Evolutionary conservation across 2,113 vertebrate genomes (phyloP).

Genomic region (Gracilinanus agilis): DNA sequence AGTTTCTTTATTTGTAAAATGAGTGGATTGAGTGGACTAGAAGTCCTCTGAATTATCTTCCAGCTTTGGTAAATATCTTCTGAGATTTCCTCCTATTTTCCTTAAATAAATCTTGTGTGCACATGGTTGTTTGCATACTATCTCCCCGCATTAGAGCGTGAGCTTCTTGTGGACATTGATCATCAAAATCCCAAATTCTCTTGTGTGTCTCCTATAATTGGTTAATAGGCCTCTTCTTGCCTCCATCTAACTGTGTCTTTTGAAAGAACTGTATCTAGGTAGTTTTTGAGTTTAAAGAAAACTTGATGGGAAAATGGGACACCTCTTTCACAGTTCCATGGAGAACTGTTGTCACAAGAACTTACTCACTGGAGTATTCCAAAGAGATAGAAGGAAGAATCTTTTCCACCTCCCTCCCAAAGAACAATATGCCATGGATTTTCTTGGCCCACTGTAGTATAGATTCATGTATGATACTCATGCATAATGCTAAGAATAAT

Average conservation of each 20-base stretch:
- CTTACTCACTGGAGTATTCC: slow-evolving; percentile 2
- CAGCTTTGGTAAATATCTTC: not conserved
- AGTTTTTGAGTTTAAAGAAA: not conserved
- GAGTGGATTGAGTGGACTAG: not conserved
- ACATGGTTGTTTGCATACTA: not conserved
- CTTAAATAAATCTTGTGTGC: not conserved
- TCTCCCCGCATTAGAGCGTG: not conserved
- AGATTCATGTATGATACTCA: slow-evolving; percentile 25
- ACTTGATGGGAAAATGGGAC: not conserved
- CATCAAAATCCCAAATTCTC: not conserved
- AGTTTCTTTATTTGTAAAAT: not conserved
- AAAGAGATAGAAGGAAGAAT: not conserved
- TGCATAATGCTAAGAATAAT: slow-evolving; percentile 2
- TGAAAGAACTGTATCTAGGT: not conserved
- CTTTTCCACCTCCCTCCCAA: not conserved
- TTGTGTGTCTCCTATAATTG: not conserved
- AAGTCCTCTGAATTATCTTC: not conserved
- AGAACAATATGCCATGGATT: not conserved
- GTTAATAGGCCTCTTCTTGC: not conserved
- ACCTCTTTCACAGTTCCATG: not conserved
- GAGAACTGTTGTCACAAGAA: not conserved
- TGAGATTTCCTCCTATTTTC: not conserved
- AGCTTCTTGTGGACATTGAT: not conserved
- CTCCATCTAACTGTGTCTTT: not conserved
- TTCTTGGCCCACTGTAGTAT: not conserved